Conservation (phyloP, 1,140 invertebrate species). For the Drosophila ananassae region DNA sequence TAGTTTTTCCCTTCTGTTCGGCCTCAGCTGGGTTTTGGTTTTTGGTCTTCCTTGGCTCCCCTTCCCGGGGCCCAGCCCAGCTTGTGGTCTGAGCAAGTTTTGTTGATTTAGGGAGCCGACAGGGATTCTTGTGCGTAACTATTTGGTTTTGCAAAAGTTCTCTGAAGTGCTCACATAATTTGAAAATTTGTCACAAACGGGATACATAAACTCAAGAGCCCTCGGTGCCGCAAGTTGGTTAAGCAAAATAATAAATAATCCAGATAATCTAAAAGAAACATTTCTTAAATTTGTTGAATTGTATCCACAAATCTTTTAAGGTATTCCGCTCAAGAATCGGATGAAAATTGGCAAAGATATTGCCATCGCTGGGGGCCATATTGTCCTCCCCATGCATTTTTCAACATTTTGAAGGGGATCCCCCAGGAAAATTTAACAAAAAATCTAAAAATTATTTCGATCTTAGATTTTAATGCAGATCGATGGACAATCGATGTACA, state of each 20-base stretch:
- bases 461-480: no score
- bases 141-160: slow-evolving; percentile 29
- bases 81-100: slow-evolving; percentile 39
- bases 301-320: neutral
- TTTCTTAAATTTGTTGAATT: no score
- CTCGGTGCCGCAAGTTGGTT: neutral
- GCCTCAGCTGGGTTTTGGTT: slow-evolving; percentile 17
- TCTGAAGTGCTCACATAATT: slow-evolving; percentile 23
- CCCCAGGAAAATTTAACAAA: no score
- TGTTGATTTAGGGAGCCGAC: slow-evolving; percentile 37
- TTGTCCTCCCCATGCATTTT: no score
- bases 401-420: no score
- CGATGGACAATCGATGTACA: no score
- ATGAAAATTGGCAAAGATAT: no score
- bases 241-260: no score
- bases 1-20: slow-evolving; percentile 57
- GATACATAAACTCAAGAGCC: neutral
- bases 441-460: no score
- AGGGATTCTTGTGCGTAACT: slow-evolving; percentile 16
- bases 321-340: neutral
- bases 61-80: slow-evolving; percentile 15
- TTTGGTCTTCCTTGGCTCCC: neutral
- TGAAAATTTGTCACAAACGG: slow-evolving; percentile 26
- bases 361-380: no score
- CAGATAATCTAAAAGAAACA: no score